Percentiles rank a stretch among this genome's conserved stretches.
phyloP scores from a whole-genome alignment of 1,140 invertebrate genomes.

The Leptinotarsa undecemlineata region DNA sequence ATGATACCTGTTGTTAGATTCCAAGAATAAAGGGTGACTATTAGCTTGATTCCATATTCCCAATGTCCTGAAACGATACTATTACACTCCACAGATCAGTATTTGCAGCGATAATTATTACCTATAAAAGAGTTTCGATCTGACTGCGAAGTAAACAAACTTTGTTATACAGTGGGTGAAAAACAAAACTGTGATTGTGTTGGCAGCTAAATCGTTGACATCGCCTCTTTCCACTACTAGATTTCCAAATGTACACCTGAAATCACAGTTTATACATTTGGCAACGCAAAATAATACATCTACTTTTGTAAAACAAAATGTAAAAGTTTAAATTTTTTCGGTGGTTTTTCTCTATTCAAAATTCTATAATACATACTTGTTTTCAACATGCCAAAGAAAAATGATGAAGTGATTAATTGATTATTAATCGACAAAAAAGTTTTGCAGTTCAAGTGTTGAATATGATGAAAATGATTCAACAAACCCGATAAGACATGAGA shows the following conservation, averaged over 20 bases:
- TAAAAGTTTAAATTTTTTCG: too few relatives aligned
- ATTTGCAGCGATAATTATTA: slow-evolving; percentile 40
- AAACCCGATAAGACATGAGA: too few relatives aligned
- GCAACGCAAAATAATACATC: too few relatives aligned
- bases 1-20: slow-evolving; percentile 76
- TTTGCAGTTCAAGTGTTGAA: too few relatives aligned
- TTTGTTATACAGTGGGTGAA: slow-evolving; percentile 79
- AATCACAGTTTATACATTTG: slow-evolving; percentile 28
- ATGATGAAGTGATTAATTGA: too few relatives aligned
- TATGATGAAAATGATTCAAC: too few relatives aligned
- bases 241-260: slow-evolving; percentile 65
- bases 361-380: too few relatives aligned
- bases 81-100: background rate
- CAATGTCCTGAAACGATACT: slow-evolving; percentile 60
- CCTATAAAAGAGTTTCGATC: slow-evolving; percentile 76
- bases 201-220: slow-evolving; percentile 78
- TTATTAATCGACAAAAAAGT: too few relatives aligned
- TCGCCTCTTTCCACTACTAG: slow-evolving; percentile 72
- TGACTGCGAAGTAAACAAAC: slow-evolving; percentile 70
- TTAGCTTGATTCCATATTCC: slow-evolving; percentile 81
- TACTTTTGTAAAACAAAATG: too few relatives aligned
- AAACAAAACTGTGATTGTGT: slow-evolving; percentile 80
- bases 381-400: too few relatives aligned
- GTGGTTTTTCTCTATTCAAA: too few relatives aligned
- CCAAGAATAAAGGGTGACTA: slow-evolving; percentile 80